Evolutionary conservation across 1,140 invertebrate genomes (phyloP).

Genomic region (Mamestra configurata): DNA sequence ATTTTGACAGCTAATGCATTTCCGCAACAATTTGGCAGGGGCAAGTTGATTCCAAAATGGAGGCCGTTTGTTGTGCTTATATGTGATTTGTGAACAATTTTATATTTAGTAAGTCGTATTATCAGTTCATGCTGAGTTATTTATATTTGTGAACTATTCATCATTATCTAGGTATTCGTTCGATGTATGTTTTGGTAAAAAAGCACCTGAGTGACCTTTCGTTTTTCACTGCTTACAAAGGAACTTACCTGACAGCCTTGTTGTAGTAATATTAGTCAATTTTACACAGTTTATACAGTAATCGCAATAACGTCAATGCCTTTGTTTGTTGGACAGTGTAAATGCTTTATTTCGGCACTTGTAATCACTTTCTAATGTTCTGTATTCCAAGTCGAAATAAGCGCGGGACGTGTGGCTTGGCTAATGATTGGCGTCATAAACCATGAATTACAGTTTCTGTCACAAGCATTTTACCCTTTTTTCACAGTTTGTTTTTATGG

Average conservation of each 20-base stretch:
- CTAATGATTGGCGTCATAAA: conserved; percentile 54
- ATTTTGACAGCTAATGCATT: conserved; percentile 67
- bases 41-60: conserved; percentile 87
- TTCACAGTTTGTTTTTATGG: background rate
- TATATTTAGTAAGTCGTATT: conserved; percentile 56
- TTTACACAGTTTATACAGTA: background rate
- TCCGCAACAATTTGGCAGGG: conserved; percentile 77
- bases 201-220: conserved; percentile 48
- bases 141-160: background rate
- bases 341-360: background rate
- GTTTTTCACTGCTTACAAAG: conserved; percentile 66
- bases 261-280: conserved; percentile 43
- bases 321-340: background rate
- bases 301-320: no score
- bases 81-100: conserved; percentile 74
- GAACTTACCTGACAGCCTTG: conserved; percentile 60
- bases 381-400: conserved; percentile 64
- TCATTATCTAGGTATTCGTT: background rate
- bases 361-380: conserved; percentile 12
- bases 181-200: conserved; percentile 20
- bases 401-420: conserved; percentile 77
- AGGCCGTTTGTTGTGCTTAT: conserved; percentile 88
- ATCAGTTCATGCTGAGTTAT: conserved; percentile 18
- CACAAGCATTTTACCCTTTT: background rate
- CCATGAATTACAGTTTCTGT: conserved; percentile 38